A percentile compares a stretch with the other conserved stretches of the same genome.
Evolutionary conservation across 2,888 invertebrate species (phyloP).

Genomic region (Cyrtodaria siliqua): DNA sequence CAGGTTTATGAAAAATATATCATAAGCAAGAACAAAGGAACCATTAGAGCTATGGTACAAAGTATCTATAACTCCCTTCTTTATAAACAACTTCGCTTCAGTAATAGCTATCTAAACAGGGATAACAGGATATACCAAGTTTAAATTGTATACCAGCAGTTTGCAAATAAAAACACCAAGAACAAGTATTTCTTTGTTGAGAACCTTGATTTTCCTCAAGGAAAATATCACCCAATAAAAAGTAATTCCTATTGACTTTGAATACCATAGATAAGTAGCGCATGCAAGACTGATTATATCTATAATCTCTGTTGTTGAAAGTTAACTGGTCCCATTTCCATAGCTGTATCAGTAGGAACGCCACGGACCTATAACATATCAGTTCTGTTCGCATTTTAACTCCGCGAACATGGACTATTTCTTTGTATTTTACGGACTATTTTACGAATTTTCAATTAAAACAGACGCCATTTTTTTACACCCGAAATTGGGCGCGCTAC

Average conservation of each 20-base stretch:
- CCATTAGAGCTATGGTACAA: no score
- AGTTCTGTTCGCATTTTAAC: no score
- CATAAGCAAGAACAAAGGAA: no score
- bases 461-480: no score
- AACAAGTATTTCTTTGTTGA: conserved; percentile 9
- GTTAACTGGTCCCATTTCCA: conserved; percentile 70
- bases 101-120: conserved; percentile 55
- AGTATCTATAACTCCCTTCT: conserved; percentile 52
- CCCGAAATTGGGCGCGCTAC: no score
- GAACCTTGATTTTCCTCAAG: conserved; percentile 1
- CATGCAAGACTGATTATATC: conserved; percentile 31
- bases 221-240: conserved; percentile 20
- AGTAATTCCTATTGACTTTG: conserved; percentile 27
- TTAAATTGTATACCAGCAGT: conserved; percentile 24
- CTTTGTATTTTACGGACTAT: no score
- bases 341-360: no score
- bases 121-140: conserved; percentile 48
- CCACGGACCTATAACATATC: no score
- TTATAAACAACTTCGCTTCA: conserved; percentile 60
- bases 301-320: conserved; percentile 46
- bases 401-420: no score
- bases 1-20: no score
- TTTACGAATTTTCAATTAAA: no score
- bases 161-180: conserved; percentile 9
- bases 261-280: conserved; percentile 44